These are phyloP conservation scores for Mythimna loreyi DNA, from an alignment of 2,888 invertebrate species.

Conservation along the genomic window DNA sequence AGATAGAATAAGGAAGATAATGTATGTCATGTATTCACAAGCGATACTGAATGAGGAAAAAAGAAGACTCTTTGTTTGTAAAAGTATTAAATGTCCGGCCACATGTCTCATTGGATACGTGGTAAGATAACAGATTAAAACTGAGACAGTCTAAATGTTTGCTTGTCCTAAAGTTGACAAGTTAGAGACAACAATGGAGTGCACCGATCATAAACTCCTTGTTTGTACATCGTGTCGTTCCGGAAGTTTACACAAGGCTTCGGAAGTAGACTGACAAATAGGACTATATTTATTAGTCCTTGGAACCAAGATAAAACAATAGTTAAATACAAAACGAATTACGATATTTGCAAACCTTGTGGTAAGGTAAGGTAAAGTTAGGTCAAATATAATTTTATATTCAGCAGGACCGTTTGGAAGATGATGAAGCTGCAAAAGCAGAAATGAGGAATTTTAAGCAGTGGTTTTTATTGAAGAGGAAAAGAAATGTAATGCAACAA, in stretches of 20 bases:
- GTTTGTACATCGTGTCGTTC: neutral
- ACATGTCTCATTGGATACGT: constrained; percentile 18
- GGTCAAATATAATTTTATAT: too few species aligned
- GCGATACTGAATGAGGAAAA: constrained; percentile 20
- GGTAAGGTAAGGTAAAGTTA: neutral
- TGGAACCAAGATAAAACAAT: neutral
- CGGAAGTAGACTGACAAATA: neutral
- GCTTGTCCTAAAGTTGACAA: neutral
- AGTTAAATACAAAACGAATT: neutral
- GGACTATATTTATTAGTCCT: neutral
- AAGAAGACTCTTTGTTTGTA: constrained; percentile 34
- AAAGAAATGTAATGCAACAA: neutral
- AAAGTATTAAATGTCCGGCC: constrained; percentile 4
- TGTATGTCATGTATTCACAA: constrained; percentile 10
- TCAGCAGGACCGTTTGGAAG: neutral
- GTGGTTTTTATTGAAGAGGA: neutral
- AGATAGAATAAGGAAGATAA: constrained; percentile 20
- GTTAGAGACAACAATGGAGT: neutral
- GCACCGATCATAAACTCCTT: constrained; percentile 3
- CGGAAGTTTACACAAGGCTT: constrained; percentile 15
- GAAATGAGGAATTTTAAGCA: neutral
- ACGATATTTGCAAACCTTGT: neutral
- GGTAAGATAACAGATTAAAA: constrained; percentile 26
- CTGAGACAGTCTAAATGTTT: constrained; percentile 27
- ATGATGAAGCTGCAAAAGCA: neutral